phyloP scores from a whole-genome alignment of 2,888 invertebrate species.

The Thysanoteuthis rhombus region DNA sequence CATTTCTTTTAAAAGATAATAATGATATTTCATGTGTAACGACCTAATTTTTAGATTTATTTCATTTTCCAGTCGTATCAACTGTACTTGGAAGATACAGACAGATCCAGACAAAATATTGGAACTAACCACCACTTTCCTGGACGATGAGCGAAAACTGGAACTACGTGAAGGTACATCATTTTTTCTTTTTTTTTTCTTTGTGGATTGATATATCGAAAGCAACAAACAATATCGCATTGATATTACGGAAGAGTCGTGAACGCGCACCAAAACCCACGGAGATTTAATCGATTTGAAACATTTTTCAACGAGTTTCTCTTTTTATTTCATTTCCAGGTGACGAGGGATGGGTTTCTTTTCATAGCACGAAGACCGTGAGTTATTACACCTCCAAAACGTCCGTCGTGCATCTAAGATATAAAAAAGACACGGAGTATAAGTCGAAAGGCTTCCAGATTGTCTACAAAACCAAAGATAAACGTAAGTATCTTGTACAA shows the following conservation, averaged over 20 bases:
- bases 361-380: not conserved
- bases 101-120: not conserved
- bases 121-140: not conserved
- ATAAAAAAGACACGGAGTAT: not conserved
- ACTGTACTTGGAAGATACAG: not conserved
- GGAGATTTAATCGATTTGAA: too few relatives aligned
- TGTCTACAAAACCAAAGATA: not conserved
- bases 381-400: not conserved
- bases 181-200: too few relatives aligned
- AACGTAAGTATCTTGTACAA: not conserved
- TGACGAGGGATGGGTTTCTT: not conserved
- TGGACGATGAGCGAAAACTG: not conserved
- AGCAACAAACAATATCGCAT: too few relatives aligned
- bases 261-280: too few relatives aligned
- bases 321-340: not conserved
- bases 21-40: too few relatives aligned
- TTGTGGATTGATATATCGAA: too few relatives aligned
- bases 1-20: too few relatives aligned
- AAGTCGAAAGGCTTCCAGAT: not conserved
- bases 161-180: not conserved
- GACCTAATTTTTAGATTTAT: too few relatives aligned
- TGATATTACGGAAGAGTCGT: too few relatives aligned
- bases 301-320: too few relatives aligned
- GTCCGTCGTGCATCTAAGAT: not conserved
- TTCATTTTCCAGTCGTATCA: not conserved